A percentile compares a stretch with the other conserved stretches of the same genome.
phyloP scores from a whole-genome alignment of 2,888 invertebrate genomes.

The Macrosiphum euphorbiae region DNA sequence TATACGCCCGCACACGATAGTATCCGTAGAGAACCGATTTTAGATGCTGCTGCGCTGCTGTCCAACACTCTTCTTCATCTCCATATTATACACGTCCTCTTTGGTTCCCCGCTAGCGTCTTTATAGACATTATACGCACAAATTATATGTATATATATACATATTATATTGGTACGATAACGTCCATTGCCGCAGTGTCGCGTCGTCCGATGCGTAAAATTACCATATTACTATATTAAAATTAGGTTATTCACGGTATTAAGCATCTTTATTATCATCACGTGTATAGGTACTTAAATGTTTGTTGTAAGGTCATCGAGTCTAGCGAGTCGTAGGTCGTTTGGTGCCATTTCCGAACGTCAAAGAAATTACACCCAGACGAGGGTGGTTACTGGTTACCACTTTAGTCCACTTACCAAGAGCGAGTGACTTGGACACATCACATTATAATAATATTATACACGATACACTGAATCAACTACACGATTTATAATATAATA shows the following conservation, averaged over 20 bases:
- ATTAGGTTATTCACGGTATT: constrained; percentile 8
- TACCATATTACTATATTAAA: neutral
- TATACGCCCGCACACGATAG: neutral
- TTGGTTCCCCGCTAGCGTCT: neutral
- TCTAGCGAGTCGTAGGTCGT: neutral
- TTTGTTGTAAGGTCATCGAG: neutral
- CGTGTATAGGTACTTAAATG: neutral
- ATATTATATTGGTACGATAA: neutral
- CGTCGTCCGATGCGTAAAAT: neutral
- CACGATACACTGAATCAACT: neutral
- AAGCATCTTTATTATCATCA: neutral
- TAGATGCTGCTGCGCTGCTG: constrained; percentile 8
- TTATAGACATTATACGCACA: neutral
- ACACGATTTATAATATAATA: neutral
- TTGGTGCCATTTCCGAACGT: neutral
- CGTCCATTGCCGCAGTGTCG: neutral
- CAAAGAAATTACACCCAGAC: neutral
- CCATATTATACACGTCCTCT: neutral
- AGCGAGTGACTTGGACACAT: neutral
- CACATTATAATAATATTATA: neutral
- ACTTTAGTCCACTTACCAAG: too few relatives aligned
- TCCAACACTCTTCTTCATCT: neutral
- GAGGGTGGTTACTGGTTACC: neutral
- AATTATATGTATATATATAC: neutral
- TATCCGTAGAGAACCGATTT: constrained; percentile 45